Evolutionary conservation across 2,797 vertebrate species (phyloP), one percentile per base, ranked within the genome.

Genomic region (Lagocephalus sceleratus): DNA sequence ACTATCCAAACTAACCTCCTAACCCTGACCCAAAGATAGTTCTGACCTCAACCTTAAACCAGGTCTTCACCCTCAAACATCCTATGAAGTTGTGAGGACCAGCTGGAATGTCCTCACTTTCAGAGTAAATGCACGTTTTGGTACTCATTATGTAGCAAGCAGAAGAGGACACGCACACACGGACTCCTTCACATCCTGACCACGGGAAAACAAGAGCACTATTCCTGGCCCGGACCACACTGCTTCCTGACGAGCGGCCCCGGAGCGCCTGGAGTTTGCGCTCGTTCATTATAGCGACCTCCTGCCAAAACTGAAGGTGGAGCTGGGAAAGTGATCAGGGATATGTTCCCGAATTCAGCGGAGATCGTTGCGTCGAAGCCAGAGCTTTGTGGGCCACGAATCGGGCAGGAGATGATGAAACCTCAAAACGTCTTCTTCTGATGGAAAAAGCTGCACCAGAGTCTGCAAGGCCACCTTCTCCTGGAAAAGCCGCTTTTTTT

Each of bases 261-360:
- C 49, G 57, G 65, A 81, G 77, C 79, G 70, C 49, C 56, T 19
- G 29, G 11, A 69, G 66, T 75, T 73, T 73, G 64, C 16, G 44
- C 50, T 73, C 79, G 51, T 63, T 81, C 78, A 81, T 85, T 67
- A 78, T 70, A 79, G 63, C 60, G 45, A 72, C 73, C 73, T 86
- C 83, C 84, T 84, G 75, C 20, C 51, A 67, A 65, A 75, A 63
- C 40, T 54, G 47, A 64, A 68, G 60, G 58, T 49, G 47, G 46
- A 60, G 41, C 62, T 84, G 71, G 76, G 63, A 68, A 82, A 85
- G 73, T 51, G 57, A 71, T 84, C 45, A 75, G 60, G 19, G 35
- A 61, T 39, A 42, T 40, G 48, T 69, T 62, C 29, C 60, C 2
- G 42, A 40, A n/a, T n/a, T n/a, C 39, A 40, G 39, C 16, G 16